Evolutionary conservation across 2,797 vertebrate genomes (phyloP).

Genomic region (Spinus pinus): DNA sequence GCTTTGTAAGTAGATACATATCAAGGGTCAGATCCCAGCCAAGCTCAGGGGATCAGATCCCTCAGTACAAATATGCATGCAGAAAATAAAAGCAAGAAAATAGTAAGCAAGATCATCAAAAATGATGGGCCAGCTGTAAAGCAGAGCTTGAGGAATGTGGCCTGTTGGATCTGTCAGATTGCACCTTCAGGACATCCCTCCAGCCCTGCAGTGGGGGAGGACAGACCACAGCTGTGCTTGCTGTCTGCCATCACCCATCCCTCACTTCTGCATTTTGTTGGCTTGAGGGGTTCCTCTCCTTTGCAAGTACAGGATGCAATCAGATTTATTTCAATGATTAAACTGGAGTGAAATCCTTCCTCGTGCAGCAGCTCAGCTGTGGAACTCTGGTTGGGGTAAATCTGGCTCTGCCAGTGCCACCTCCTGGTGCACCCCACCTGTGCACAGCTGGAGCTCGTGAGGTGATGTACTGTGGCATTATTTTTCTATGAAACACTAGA

Average conservation of each 20-base stretch:
- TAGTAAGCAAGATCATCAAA: neutral
- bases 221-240: neutral
- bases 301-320: neutral
- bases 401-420: neutral
- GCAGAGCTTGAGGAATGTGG: neutral
- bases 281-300: neutral
- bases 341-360: neutral
- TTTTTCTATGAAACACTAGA: neutral
- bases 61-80: neutral
- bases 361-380: neutral
- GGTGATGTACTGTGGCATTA: accelerated
- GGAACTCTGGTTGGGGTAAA: neutral
- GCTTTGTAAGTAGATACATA: neutral
- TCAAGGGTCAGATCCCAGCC: neutral
- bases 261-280: neutral
- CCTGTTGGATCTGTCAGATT: neutral
- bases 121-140: neutral
- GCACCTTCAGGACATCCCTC: neutral
- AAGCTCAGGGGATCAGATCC: neutral
- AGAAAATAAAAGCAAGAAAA: neutral
- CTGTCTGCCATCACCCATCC: neutral
- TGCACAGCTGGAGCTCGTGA: accelerated
- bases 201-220: neutral
- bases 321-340: neutral
- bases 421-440: accelerated